Percentiles rank a stretch among this genome's conserved stretches.
These are phyloP conservation scores for Pionites leucogaster DNA, from an alignment of 2,113 vertebrate species.

Conservation along the genomic window DNA sequence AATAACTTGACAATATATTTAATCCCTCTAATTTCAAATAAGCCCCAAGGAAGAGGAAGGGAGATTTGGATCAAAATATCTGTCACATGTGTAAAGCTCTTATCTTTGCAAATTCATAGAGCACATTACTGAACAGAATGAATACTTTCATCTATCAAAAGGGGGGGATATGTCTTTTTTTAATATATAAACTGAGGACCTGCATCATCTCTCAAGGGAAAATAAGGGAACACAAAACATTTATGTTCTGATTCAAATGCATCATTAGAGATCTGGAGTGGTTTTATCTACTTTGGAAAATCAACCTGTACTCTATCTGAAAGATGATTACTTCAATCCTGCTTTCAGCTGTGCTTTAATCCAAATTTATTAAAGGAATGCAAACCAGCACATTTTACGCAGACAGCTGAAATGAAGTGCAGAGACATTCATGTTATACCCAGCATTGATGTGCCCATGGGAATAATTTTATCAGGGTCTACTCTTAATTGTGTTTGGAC, in stretches of 20 bases:
- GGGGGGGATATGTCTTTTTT: neutral
- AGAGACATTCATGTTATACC: neutral
- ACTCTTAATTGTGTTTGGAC: slow-evolving; percentile 31
- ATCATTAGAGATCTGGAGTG: neutral
- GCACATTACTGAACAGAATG: neutral
- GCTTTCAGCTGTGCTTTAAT: slow-evolving; percentile 17
- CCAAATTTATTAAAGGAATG: slow-evolving; percentile 13
- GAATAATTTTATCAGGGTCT: neutral
- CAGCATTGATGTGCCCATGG: neutral
- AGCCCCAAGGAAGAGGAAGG: neutral
- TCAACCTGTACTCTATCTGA: neutral
- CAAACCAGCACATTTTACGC: neutral
- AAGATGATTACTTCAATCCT: neutral
- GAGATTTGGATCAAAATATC: neutral
- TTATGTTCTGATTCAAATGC: slow-evolving; percentile 1
- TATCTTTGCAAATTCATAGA: neutral
- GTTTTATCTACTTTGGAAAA: slow-evolving; percentile 30
- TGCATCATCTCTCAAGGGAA: neutral
- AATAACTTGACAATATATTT: neutral
- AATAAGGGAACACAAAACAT: neutral
- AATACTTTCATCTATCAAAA: neutral
- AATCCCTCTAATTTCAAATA: slow-evolving; percentile 15
- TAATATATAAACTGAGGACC: neutral
- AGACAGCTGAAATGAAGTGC: neutral
- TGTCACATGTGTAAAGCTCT: neutral